Evolutionary conservation across 1,140 invertebrate genomes (phyloP), one percentile per base, ranked within the genome.

Genomic region (Danaus plexippus): DNA sequence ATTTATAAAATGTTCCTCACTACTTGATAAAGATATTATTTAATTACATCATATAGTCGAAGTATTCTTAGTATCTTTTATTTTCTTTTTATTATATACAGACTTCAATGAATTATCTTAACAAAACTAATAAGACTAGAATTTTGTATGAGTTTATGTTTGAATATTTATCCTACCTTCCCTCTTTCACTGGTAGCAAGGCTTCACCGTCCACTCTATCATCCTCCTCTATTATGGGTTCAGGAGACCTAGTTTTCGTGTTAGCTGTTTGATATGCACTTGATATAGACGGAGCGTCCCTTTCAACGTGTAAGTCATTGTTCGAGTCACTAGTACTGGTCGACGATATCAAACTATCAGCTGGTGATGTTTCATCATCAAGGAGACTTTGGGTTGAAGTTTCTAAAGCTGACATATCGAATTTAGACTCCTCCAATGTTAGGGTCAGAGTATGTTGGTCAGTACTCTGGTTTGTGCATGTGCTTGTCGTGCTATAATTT

Each of bases 301-400:
- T 73, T 75, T 86, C 75, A 69, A 88, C 82, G 0, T 86, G 84
- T 57, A 88, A 72, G 48, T 89, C 89, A 51, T 89, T 89, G 13
- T 89, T 90, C 0, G 90, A 90, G 61, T 91, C 92, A 10, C 90
- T 91, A 1, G 90, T 92, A 11, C 91, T 91, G 1, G 90, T 92
- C 58, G 92, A 94, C 63, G 92, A 92, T 41, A 93, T 90, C 13
- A 94, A 75, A 67, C 92, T 94, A 57, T 94, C 93, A 0, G 92
- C 92, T n/a, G 93, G 94, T 5, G 93, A 94, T 0, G 92, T 93
- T 71, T 95, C 93, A 58, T 94, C 92, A 22, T 93, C 92, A 18
- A 92, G 67, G 11, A 92, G 72, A 48, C 92, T 90, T 54, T 91
- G 88, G 0, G 90, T 90, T 5, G 90, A 92, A 1, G 90, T 90